phyloP scores from a whole-genome alignment of 1,140 invertebrate genomes.

The Ooceraea biroi region DNA sequence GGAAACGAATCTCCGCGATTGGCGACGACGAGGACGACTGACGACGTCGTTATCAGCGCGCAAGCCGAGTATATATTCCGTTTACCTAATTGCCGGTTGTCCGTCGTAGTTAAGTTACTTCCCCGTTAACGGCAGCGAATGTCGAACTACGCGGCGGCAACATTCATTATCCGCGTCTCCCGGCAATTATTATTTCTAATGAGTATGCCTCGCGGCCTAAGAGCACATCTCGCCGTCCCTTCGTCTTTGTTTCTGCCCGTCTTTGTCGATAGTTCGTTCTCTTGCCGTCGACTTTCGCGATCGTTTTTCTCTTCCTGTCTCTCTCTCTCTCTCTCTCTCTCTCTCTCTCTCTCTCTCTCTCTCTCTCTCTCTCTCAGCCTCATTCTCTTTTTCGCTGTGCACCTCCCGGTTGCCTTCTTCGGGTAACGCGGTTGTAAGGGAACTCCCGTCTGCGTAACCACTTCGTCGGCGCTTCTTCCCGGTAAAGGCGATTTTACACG shows the following conservation, averaged over 20 bases:
- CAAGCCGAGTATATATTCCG: background rate
- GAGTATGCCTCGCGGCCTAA: conserved; percentile 61
- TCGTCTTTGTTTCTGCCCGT: conserved; percentile 6
- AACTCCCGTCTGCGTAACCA: conserved; percentile 65
- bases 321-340: background rate
- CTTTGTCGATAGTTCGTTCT: conserved; percentile 12
- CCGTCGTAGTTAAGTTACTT: conserved; percentile 34
- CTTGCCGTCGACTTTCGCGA: background rate
- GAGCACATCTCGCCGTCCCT: background rate
- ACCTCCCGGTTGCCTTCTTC: conserved; percentile 42
- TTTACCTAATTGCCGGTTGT: conserved; percentile 60
- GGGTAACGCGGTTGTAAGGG: conserved; percentile 64
- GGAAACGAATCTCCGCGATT: conserved; percentile 4
- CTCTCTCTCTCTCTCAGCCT: background rate
- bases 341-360: background rate
- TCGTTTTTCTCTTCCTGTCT: conserved; percentile 50
- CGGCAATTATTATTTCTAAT: conserved; percentile 75
- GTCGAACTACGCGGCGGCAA: conserved; percentile 40
- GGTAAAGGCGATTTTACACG: conserved; percentile 22
- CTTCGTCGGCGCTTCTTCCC: conserved; percentile 23
- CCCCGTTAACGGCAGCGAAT: conserved; percentile 24
- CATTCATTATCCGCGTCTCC: conserved; percentile 63
- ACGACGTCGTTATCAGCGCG: conserved; percentile 36
- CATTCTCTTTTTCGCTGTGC: background rate
- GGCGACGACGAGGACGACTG: background rate